Base-by-base conservation (phyloP, 1,140 invertebrate genomes). In the Platyscapa corneri region DNA sequence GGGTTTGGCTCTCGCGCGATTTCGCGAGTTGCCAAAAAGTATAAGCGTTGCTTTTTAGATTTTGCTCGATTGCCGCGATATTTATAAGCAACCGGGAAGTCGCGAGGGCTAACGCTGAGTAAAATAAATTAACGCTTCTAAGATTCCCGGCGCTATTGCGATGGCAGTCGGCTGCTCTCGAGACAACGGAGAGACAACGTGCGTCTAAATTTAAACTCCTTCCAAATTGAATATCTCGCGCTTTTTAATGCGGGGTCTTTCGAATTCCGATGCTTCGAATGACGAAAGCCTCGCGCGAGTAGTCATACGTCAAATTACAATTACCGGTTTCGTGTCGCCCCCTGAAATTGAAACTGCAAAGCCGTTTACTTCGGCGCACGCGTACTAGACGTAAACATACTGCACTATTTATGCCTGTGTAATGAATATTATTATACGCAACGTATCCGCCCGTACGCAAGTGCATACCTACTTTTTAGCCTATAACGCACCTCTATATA, bases 1-100 rank as follows among this genome's bases (percentile, higher is more conserved):
- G 74, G 42, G 75, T 67, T 79, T 84, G 76, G 83, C 83, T 84
- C 75, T 53, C 49, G 16, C 53, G 18, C 37, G 74, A 77, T 84
- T 65, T 46, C 53, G 56, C 72, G 30, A 72, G 46, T 72, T 82
- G 80, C 32, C 65, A 82, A 39, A 23, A 34, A 72, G 67, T 82
- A 53, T 34, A 72, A 37, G 49, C 32, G 30, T 56, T 30, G 79
- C 64, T 81, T 72, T 72, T 81, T 67, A 70, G 30, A 56, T 72
- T 82, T 72, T 20, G 27, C 76, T 60, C 27, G 32, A 78, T 78
- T 37, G 18, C 49, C 32, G 3, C 32, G 76, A n/a, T 65, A 79
- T 64, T 79, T 79, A 77, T 79, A 79, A 23, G 37, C 37, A n/a
- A n/a, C 30, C 30, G 56, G 56, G 56, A 60, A 60, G 74, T 39